Percentiles rank a stretch among this genome's conserved stretches.
These are phyloP conservation scores for Agonum fuliginosum DNA, from an alignment of 2,888 invertebrate genomes.

Conservation along the genomic window DNA sequence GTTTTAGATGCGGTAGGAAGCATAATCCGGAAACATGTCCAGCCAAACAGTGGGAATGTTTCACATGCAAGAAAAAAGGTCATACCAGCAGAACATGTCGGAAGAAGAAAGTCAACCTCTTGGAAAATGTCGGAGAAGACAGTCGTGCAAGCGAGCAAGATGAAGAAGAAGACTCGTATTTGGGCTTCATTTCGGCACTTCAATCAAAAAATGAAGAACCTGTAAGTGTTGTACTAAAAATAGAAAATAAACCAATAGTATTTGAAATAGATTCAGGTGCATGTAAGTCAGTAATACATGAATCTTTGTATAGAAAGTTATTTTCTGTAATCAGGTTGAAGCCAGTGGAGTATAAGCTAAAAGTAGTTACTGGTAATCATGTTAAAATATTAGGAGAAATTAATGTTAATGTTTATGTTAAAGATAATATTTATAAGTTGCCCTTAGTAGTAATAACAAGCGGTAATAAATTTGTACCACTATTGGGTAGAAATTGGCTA, in stretches of 20 bases:
- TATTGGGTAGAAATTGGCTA: conserved; percentile 52
- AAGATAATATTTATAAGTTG: conserved; percentile 9
- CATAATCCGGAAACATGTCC: conserved; percentile 45
- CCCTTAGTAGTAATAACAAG: conserved; percentile 10
- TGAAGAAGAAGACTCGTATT: background rate
- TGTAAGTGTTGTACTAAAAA: background rate
- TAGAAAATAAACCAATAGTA: background rate
- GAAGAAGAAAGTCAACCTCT: background rate
- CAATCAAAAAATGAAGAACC: conserved; percentile 9
- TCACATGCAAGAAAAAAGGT: conserved; percentile 41
- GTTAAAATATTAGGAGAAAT: conserved; percentile 37
- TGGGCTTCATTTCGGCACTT: background rate
- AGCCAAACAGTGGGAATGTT: conserved; percentile 46
- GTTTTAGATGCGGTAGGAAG: conserved; percentile 44
- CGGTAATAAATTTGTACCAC: conserved; percentile 31
- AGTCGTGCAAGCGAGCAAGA: background rate
- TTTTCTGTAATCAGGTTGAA: conserved; percentile 19
- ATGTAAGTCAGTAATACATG: conserved; percentile 38
- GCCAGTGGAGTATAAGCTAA: conserved; percentile 44
- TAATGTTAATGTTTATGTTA: conserved; percentile 21
- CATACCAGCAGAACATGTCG: conserved; percentile 24
- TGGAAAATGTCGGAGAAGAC: background rate
- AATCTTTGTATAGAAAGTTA: background rate
- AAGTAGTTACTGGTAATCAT: conserved; percentile 39
- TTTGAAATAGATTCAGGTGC: conserved; percentile 51